phyloP scores from a whole-genome alignment of 2,888 invertebrate genomes.

The Rambutsinella grinnellia region DNA sequence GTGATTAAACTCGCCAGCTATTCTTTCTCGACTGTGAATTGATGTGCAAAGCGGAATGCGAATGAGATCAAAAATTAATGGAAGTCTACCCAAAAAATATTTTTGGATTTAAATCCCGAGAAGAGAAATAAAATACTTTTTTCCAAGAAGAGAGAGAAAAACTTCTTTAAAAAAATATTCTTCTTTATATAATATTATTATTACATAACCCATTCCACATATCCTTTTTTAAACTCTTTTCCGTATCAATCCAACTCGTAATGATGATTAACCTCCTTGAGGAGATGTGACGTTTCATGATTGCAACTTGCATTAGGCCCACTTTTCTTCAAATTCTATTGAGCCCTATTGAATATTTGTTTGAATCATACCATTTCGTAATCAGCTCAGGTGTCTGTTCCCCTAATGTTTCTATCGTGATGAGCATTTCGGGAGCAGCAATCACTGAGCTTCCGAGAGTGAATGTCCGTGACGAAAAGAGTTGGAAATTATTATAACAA shows the following conservation, averaged over 20 bases:
- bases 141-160: too few relatives aligned
- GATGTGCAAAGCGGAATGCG: conserved; percentile 11
- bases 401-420: background rate
- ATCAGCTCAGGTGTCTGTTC: background rate
- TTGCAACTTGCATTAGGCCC: background rate
- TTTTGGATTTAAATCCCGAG: too few relatives aligned
- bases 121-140: too few relatives aligned
- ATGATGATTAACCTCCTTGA: background rate
- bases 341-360: background rate
- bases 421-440: conserved; percentile 8
- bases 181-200: too few relatives aligned
- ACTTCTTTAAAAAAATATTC: too few relatives aligned
- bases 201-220: too few relatives aligned
- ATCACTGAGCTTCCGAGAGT: conserved; percentile 49
- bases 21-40: conserved; percentile 45
- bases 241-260: too few relatives aligned
- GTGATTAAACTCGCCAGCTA: conserved; percentile 37
- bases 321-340: background rate
- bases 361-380: too few relatives aligned
- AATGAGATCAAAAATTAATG: conserved; percentile 14
- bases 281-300: too few relatives aligned
- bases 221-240: background rate
- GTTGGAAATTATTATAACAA: conserved; percentile 41
- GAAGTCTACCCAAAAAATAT: too few relatives aligned
- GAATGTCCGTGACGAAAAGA: conserved; percentile 57